These are phyloP conservation scores for Drosophila seguyi DNA, from an alignment of 1,140 invertebrate species.

Conservation along the genomic window DNA sequence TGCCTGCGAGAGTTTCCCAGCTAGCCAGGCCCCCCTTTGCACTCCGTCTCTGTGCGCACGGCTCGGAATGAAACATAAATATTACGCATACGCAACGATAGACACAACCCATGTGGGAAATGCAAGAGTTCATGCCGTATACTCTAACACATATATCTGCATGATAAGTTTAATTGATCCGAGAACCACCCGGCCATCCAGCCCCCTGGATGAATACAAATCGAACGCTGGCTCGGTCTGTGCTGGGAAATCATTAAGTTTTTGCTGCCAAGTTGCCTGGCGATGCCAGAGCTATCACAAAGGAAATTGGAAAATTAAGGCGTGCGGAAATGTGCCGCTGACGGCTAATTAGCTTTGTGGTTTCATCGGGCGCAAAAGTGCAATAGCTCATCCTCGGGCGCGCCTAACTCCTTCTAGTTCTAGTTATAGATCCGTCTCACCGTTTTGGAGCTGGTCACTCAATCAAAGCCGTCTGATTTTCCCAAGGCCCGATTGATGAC, in stretches of 20 bases:
- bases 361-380: constrained; percentile 37
- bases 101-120: constrained; percentile 64
- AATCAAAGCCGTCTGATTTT: constrained; percentile 27
- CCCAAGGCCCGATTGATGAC: constrained; percentile 13
- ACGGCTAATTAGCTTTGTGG: constrained; percentile 79
- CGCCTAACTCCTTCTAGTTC: neutral
- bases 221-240: constrained; percentile 40
- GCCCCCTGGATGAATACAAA: constrained; percentile 63
- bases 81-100: constrained; percentile 68
- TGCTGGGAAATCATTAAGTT: constrained; percentile 67
- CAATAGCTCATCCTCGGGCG: constrained; percentile 35
- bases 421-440: neutral
- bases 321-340: constrained; percentile 71
- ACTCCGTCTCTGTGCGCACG: constrained; percentile 19
- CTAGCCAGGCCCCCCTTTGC: neutral
- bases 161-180: constrained; percentile 78
- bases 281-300: constrained; percentile 45
- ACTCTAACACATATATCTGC: constrained; percentile 32
- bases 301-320: constrained; percentile 75
- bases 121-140: constrained; percentile 61
- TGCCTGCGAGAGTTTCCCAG: constrained; percentile 28
- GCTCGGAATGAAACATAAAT: constrained; percentile 76
- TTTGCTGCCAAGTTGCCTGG: constrained; percentile 45
- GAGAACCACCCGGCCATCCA: constrained; percentile 7
- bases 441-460: constrained; percentile 22